Evolutionary conservation across 1,140 invertebrate species (phyloP), one percentile per base, ranked within the genome.

Genomic region (Drosophila lacertosa): DNA sequence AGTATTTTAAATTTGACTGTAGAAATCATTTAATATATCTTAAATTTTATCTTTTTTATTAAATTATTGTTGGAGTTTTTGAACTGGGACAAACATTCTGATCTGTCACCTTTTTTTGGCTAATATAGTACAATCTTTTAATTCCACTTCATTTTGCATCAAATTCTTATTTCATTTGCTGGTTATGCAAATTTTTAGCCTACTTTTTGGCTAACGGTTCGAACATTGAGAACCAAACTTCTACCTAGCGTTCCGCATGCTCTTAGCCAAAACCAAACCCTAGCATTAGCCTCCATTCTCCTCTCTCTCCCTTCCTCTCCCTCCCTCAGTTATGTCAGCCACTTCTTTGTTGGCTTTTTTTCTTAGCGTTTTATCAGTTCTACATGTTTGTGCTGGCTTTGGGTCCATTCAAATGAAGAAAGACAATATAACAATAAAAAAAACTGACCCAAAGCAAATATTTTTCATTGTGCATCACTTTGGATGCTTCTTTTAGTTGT

Each of bases 371-470:
- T 37, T 57, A 71, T 71, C 62, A 45, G 53, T n/a, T 44, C 45
- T 71, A 71, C 62, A 70, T 65, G 60, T 65, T 54, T 60, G 45
- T 7, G 24, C 24, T 26, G 6, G 24, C 29, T 54, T 63, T 68
- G 58, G 62, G 51, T 53, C 48, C 40, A 68, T 51, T 20, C n/a
- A 29, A 35, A 29, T 15, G 13, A 32, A 13, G 37, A 22, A 22
- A 4, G 2, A 11, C 16, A 1, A 37, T n/a, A 13, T 16, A 39
- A 39, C 10, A n/a, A n/a, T 39, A 26, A 11, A 35, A 24, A 57
- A 20, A 50, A 48, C 40, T 65, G 59, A 57, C 51, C 35, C 29
- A 33, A 22, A 33, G 24, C 22, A 72, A 47, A 54, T 58, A 11
- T 32, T 48, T 51, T 39, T 62, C 18, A 40, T 40, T 40, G 35